phyloP scores from a whole-genome alignment of 2,113 vertebrate species.

The Cranoglanis bouderius region DNA sequence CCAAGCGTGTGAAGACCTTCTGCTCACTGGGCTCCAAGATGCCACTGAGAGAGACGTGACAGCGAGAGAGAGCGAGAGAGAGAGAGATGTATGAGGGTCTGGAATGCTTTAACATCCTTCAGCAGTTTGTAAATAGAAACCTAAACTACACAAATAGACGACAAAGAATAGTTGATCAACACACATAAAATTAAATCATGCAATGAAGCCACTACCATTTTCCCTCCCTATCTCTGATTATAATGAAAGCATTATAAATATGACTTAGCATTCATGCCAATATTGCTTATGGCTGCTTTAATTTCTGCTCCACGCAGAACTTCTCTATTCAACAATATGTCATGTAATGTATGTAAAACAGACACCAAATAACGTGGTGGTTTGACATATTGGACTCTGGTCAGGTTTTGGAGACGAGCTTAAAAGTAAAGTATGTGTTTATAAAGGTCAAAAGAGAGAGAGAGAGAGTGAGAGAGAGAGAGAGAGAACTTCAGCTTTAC shows the following conservation, averaged over 20 bases:
- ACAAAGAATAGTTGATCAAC: too few relatives aligned
- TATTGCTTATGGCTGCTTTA: background rate
- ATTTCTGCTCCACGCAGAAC: background rate
- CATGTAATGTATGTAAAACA: background rate
- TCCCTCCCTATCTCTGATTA: too few relatives aligned
- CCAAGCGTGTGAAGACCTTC: constrained; percentile 77
- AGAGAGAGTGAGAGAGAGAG: too few relatives aligned
- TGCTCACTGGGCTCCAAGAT: constrained; percentile 70
- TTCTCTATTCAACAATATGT: background rate
- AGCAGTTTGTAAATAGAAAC: too few relatives aligned
- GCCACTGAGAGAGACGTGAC: constrained; percentile 72
- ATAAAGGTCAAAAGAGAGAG: too few relatives aligned
- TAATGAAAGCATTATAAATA: background rate
- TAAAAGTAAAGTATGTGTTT: too few relatives aligned
- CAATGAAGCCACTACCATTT: too few relatives aligned
- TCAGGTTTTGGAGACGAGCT: background rate
- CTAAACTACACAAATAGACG: too few relatives aligned
- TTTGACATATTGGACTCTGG: background rate
- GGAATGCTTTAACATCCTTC: background rate
- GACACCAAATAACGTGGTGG: background rate
- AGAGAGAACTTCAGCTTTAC: too few relatives aligned
- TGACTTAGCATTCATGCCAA: background rate
- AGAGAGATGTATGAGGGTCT: background rate
- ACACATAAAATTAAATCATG: too few relatives aligned
- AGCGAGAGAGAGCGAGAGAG: background rate